Conservation (phyloP, 1,140 invertebrate genomes). For the Eupristina koningsbergeri region DNA sequence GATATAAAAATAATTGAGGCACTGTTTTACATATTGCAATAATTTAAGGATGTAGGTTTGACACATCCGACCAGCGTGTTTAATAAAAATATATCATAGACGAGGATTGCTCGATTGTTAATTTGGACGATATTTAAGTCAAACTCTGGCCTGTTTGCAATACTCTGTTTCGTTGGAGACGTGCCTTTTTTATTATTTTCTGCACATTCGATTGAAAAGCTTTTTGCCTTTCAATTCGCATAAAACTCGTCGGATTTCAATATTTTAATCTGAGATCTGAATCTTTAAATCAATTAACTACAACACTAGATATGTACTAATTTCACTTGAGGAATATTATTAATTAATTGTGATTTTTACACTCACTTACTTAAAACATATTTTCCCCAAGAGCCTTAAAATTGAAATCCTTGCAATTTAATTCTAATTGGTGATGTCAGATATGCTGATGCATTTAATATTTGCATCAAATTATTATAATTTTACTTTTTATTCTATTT, state of each 20-base stretch:
- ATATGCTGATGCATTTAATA: neutral
- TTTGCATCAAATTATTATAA: neutral
- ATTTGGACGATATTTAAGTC: slow-evolving; percentile 34
- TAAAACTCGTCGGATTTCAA: slow-evolving; percentile 26
- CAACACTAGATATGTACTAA: neutral
- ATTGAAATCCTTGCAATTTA: neutral
- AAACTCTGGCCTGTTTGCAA: slow-evolving; percentile 34
- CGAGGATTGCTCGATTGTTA: slow-evolving; percentile 25
- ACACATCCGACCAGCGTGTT: slow-evolving; percentile 10
- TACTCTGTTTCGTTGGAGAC: slow-evolving; percentile 16
- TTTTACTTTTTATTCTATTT: neutral
- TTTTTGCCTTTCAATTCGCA: slow-evolving; percentile 9
- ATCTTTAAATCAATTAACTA: neutral
- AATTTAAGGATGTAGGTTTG: slow-evolving; percentile 5
- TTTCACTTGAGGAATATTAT: neutral
- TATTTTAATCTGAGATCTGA: too few relatives aligned
- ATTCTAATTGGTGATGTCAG: neutral
- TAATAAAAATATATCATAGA: slow-evolving; percentile 31
- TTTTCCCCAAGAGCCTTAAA: neutral
- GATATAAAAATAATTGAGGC: neutral
- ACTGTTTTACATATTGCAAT: slow-evolving; percentile 28
- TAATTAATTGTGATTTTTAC: too few relatives aligned
- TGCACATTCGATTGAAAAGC: slow-evolving; percentile 17
- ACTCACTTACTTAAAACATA: too few relatives aligned
- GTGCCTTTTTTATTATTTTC: slow-evolving; percentile 33